phyloP scores from a whole-genome alignment of 1,140 invertebrate genomes.

The Nephotettix cincticeps region DNA sequence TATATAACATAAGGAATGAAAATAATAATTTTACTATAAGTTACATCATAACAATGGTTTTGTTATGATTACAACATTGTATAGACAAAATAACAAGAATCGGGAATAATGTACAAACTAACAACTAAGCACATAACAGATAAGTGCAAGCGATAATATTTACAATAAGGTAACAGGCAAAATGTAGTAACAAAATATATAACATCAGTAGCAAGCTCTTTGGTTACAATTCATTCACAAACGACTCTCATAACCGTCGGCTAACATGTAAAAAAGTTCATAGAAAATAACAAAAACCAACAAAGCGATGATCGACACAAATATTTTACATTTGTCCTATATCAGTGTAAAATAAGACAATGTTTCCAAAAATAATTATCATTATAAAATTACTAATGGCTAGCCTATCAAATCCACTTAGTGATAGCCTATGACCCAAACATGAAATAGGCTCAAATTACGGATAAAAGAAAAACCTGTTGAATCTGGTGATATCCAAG shows the following conservation, averaged over 20 bases:
- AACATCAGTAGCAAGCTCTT: slow-evolving; percentile 18
- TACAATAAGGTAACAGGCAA: slow-evolving; percentile 19
- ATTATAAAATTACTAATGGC: slow-evolving; percentile 16
- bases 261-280: slow-evolving; percentile 15
- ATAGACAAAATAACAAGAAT: slow-evolving; percentile 19
- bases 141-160: slow-evolving; percentile 17
- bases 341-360: slow-evolving; percentile 11
- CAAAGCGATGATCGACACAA: neutral
- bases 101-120: slow-evolving; percentile 19
- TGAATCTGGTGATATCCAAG: neutral
- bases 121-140: slow-evolving; percentile 17
- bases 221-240: slow-evolving; percentile 21
- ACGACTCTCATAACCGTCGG: slow-evolving; percentile 4
- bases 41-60: slow-evolving; percentile 3
- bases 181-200: slow-evolving; percentile 16
- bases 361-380: slow-evolving; percentile 19
- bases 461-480: neutral
- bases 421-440: neutral
- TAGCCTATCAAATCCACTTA: slow-evolving; percentile 19
- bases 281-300: slow-evolving; percentile 18
- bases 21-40: slow-evolving; percentile 18
- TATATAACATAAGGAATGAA: slow-evolving; percentile 9
- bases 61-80: slow-evolving; percentile 15
- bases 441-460: neutral
- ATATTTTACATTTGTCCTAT: slow-evolving; percentile 1